Conservation (phyloP, 2,888 invertebrate species). For the Nemapogon koenigi region DNA sequence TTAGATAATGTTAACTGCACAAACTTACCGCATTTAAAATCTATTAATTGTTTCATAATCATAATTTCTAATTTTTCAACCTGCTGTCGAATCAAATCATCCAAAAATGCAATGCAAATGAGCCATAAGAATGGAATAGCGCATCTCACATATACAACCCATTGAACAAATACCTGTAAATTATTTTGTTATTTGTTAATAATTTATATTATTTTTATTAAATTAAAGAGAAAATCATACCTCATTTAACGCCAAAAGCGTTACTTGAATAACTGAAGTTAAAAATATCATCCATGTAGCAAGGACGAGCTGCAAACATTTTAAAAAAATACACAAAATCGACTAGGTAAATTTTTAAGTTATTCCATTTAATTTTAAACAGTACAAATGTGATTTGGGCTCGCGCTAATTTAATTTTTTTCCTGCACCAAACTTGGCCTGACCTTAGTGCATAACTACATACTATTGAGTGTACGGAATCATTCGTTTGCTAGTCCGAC, state of each 20-base stretch:
- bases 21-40: constrained; percentile 32
- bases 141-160: constrained; percentile 25
- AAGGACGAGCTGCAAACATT: constrained; percentile 25
- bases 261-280: constrained; percentile 30
- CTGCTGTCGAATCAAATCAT: constrained; percentile 30
- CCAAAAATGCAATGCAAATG: constrained; percentile 26
- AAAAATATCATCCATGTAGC: constrained; percentile 38
- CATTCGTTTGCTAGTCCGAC: too few species aligned
- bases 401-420: too few species aligned
- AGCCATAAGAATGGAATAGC: constrained; percentile 30
- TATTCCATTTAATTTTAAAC: constrained; percentile 4
- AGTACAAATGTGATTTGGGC: too few species aligned
- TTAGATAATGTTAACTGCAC: too few species aligned
- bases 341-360: neutral
- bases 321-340: constrained; percentile 3
- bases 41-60: constrained; percentile 35
- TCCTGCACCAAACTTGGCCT: too few species aligned
- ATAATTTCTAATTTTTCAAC: constrained; percentile 29
- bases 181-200: too few species aligned
- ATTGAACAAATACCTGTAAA: constrained; percentile 22
- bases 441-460: too few species aligned
- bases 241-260: constrained; percentile 26
- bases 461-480: too few species aligned
- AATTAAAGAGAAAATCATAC: constrained; percentile 22
- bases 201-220: too few species aligned